Evolutionary conservation across 2,797 vertebrate genomes (phyloP).

Genomic region (Hippocampus kuda): DNA sequence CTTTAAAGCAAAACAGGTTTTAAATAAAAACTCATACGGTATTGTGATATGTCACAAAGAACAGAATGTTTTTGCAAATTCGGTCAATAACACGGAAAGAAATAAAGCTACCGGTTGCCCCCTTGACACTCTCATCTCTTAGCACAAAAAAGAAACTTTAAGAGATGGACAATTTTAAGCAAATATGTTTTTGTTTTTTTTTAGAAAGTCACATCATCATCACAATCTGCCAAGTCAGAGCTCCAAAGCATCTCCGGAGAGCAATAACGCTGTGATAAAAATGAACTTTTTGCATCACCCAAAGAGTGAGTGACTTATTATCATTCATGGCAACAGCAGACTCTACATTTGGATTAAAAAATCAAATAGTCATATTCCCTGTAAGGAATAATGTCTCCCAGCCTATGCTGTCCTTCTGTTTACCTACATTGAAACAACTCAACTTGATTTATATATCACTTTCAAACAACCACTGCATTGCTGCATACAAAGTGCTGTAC

Average conservation of each 20-base stretch:
- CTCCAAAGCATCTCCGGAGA: not conserved
- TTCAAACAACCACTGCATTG: too few species aligned
- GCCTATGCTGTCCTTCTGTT: not conserved
- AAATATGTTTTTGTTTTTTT: not conserved
- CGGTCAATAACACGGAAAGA: not conserved
- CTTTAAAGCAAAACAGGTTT: not conserved
- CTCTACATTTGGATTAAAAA: not conserved
- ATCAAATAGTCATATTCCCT: not conserved
- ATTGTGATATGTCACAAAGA: not conserved
- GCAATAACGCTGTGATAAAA: not conserved
- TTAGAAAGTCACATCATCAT: not conserved
- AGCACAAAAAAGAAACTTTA: not conserved
- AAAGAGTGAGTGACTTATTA: not conserved
- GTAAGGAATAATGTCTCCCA: not conserved
- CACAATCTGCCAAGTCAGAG: not conserved
- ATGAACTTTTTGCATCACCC: not conserved
- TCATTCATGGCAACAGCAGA: not conserved
- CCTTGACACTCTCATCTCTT: not conserved
- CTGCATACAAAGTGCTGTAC: too few species aligned
- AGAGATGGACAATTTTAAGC: not conserved
- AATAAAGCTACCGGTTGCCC: not conserved
- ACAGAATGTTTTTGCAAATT: not conserved
- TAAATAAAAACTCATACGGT: not conserved
- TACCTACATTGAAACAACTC: not conserved
- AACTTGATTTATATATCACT: too few species aligned